Base-by-base conservation (phyloP, 2,797 vertebrate genomes). In the Eremophila alpestris region DNA sequence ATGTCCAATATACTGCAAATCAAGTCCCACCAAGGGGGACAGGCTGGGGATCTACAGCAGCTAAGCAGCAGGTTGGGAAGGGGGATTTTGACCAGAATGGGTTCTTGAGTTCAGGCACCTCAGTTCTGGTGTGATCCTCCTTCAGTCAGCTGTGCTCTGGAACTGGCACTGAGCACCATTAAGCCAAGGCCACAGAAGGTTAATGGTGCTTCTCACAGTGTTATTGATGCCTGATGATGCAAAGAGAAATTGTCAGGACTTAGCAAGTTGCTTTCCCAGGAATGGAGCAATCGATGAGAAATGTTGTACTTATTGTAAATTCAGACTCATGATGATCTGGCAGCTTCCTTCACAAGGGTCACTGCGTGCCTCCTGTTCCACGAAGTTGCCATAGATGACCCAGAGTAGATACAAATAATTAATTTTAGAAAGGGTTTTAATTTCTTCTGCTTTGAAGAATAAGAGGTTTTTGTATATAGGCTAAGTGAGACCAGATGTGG, bases 1-100 rank as follows among this genome's bases (percentile, higher is more conserved):
- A 4, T 0, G 0, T 22, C 38, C 20, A 46, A 0, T 30, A 3
- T 1, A 0, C 19, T 26, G n/a, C 40, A 23, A 26, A 14, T 26
- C 12, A 16, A 5, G 32, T 68, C 40, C 40, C 29, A 26, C 16
- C 3, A 11, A 40, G 2, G 8, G 4, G 9, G 5, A 2, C 5
- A 18, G 49, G 23, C 15, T 52, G 2, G 9, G 10, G 17, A 5
- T 13, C 36, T n/a, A 10, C 29, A 45, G 21, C 59, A 90, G 75
- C 63, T 51, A 49, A 80, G 59, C 30, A 67, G 51, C 14, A 22
- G 15, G 15, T 36, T 49, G 16, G 20, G 22, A 79, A 65, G 23
- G 16, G 40, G 3, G 18, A 17, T 40, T 69, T 90, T 80, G 68
- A 17, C 43, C 27, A 13, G 6, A 30, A 9, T 6, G 21, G 5